These are phyloP conservation scores for Drosophila mimetica DNA, from an alignment of 2,888 invertebrate genomes.

Conservation along the genomic window DNA sequence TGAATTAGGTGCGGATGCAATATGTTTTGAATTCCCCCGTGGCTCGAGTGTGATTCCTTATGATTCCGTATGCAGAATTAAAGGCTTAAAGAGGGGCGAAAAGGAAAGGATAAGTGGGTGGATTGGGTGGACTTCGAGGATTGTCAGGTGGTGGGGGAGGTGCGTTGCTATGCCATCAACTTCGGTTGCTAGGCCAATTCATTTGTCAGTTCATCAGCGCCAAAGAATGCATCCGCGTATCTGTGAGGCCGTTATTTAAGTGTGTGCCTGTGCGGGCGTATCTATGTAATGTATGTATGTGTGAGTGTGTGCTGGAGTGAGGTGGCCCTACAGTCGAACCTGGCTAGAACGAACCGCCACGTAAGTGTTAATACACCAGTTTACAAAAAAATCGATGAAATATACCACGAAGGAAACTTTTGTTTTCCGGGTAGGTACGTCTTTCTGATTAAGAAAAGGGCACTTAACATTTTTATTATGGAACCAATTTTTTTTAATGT, in stretches of 20 bases:
- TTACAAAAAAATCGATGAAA: too few relatives aligned
- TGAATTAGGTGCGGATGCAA: slow-evolving; percentile 5
- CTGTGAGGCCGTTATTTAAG: slow-evolving; percentile 10
- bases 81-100: slow-evolving; percentile 17
- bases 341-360: background rate
- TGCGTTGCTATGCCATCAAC: slow-evolving; percentile 12
- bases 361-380: too few relatives aligned
- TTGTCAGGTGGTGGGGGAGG: background rate
- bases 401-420: too few relatives aligned
- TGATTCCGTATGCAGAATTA: slow-evolving; percentile 16
- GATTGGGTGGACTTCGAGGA: background rate
- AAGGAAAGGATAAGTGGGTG: slow-evolving; percentile 1
- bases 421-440: too few relatives aligned
- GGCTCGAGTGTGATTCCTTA: slow-evolving; percentile 9
- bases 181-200: slow-evolving; percentile 39
- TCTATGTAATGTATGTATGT: slow-evolving; percentile 9
- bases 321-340: slow-evolving; percentile 1
- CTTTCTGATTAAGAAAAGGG: too few relatives aligned
- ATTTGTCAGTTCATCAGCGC: slow-evolving; percentile 45
- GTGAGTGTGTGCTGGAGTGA: background rate
- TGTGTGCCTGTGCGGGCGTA: slow-evolving; percentile 2
- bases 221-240: slow-evolving; percentile 35
- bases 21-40: slow-evolving; percentile 6
- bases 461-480: too few relatives aligned
- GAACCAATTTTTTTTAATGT: too few relatives aligned